Evolutionary conservation across 2,797 vertebrate genomes (phyloP).

Genomic region (Sebastes trivittatus): DNA sequence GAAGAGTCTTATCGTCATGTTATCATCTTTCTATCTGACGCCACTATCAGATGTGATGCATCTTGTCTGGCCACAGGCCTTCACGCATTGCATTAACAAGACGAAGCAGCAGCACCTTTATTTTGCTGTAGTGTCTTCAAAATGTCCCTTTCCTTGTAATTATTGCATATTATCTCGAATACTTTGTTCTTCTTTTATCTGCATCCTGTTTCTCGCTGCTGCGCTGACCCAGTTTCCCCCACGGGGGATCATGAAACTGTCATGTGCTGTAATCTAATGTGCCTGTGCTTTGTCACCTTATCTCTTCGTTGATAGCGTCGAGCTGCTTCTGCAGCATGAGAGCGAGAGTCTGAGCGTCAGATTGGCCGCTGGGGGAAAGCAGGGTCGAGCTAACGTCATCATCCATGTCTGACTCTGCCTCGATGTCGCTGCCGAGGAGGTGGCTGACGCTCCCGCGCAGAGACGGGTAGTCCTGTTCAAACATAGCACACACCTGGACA

Average conservation of each 20-base stretch:
- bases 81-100: slow-evolving; percentile 1
- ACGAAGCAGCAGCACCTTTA: neutral
- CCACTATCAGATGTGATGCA: neutral
- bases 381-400: slow-evolving; percentile 90
- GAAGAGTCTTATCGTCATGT: slow-evolving; percentile 4
- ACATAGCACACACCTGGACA: slow-evolving; percentile 74
- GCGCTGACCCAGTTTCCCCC: slow-evolving; percentile 23
- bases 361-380: slow-evolving; percentile 92
- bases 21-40: slow-evolving; percentile 1
- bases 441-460: slow-evolving; percentile 86
- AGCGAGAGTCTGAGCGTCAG: slow-evolving; percentile 93
- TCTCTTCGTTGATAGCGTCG: slow-evolving; percentile 97
- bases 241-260: slow-evolving; percentile 27
- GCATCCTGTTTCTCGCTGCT: slow-evolving; percentile 20
- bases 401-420: slow-evolving; percentile 90
- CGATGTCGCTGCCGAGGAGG: slow-evolving; percentile 90
- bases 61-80: slow-evolving; percentile 15
- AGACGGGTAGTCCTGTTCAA: slow-evolving; percentile 89
- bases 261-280: slow-evolving; percentile 38
- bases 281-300: slow-evolving; percentile 83
- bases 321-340: slow-evolving; percentile 97
- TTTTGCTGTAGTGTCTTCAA: slow-evolving; percentile 3
- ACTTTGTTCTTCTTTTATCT: slow-evolving; percentile 31
- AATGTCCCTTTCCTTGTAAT: slow-evolving; percentile 8
- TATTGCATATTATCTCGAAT: slow-evolving; percentile 27